phyloP scores from a whole-genome alignment of 2,888 invertebrate genomes.

The Taphrorychus bicolor region DNA sequence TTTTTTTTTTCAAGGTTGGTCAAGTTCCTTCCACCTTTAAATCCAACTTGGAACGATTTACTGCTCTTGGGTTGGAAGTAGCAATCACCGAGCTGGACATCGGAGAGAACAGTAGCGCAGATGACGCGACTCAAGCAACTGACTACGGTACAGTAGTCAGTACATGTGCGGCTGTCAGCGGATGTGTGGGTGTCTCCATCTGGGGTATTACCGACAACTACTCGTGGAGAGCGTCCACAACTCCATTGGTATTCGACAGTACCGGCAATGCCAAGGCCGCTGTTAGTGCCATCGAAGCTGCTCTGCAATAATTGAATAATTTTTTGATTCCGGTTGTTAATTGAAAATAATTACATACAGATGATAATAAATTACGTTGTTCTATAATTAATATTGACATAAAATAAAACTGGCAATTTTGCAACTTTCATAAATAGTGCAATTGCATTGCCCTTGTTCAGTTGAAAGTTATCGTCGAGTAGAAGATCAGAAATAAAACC shows the following conservation, averaged over 20 bases:
- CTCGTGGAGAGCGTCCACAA: background rate
- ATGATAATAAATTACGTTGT: too few species aligned
- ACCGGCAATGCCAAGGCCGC: background rate
- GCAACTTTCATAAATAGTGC: too few species aligned
- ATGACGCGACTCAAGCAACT: background rate
- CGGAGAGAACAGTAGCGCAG: background rate
- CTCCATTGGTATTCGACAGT: constrained; percentile 1
- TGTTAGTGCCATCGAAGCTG: background rate
- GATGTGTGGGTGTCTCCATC: constrained; percentile 5
- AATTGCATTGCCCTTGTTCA: too few species aligned
- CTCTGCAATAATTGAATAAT: background rate
- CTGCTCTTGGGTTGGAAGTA: constrained; percentile 1
- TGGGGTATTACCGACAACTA: constrained; percentile 6
- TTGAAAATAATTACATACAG: too few species aligned
- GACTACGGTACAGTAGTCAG: background rate
- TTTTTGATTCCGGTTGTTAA: too few species aligned
- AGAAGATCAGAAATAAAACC: too few species aligned
- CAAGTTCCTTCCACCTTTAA: background rate
- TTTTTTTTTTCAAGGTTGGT: background rate
- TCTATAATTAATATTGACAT: too few species aligned
- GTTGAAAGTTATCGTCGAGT: too few species aligned
- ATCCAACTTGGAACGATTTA: background rate
- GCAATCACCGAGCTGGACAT: constrained; percentile 7
- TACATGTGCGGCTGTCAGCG: background rate
- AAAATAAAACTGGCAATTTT: too few species aligned